Evolutionary conservation across 2,888 invertebrate genomes (phyloP), one percentile per base, ranked within the genome.

Genomic region (Seira musarum): DNA sequence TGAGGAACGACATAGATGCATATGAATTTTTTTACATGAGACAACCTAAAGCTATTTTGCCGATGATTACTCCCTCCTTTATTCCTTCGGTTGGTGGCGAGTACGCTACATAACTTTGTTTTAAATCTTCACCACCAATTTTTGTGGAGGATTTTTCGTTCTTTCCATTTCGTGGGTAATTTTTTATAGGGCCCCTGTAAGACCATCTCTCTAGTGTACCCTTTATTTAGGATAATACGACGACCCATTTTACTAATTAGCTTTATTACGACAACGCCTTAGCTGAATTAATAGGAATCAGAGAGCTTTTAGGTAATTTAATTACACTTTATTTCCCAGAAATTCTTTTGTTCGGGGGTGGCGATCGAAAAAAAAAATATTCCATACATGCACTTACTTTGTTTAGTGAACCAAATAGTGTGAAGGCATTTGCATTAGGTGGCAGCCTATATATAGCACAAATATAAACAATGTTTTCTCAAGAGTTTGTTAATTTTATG

Each of bases 41-140:
- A 60, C 79, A 68, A 79, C 65, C 79, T 68, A 79, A 79, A 73
- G 79, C 68, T 64, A 65, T 79, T 73, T 63, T 30, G 30, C 30
- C 30, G 30, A 30, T 30, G 30, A 30, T 30, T 2, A 30, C 30
- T 30, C 3, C 30, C 30, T 73, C 73, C 73, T 72, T 73, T 77
- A 79, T 79, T 79, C 79, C 79, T 73, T 79, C 73, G 73, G 30
- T 30, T 30, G 30, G 79, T 79, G 79, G 79, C 79, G 79, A 79
- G 63, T 73, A 73, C 79, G 79, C 79, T 79, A 68, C 73, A 79
- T 79, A 73, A 30, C 30, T 73, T 73, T 79, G 49, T 17, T 65
- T 63, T 22, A 30, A 72, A 73, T 79, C 79, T 79, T 79, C 79
- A 79, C 79, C 79, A 79, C 79, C 79, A 30, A 53, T 68, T 72